Evolutionary conservation across 64 coral and sea anemone genomes (phyloP), one percentile per base, ranked within the genome.

Genomic region (Hydrozoanthus tunicans): DNA sequence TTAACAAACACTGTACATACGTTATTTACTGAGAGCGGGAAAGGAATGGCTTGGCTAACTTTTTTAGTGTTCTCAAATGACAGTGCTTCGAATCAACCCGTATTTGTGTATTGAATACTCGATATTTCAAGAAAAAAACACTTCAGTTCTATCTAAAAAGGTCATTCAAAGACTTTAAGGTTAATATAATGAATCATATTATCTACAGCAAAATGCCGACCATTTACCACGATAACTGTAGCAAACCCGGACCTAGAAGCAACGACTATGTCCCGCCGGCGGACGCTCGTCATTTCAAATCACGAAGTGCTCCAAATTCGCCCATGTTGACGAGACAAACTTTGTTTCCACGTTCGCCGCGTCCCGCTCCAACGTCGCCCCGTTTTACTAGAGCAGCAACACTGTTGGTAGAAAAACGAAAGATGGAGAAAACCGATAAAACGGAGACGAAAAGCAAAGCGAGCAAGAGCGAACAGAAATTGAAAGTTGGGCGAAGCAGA

Each of bases 191-290:
- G 53, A 78, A n/a, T 14, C 55, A 15, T 15, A 43, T 9, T 52
- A 78, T 86, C 68, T 69, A 91, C 92, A 96, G 95, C 43, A 96
- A 93, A 91, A 96, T 96, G 95, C 95, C 95, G 11, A 93, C 96
- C 2, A 73, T 93, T 3, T 98, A 98, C 80, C 96, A 98, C 53
- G 96, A 98, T n/a, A 73, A 95, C 27, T 98, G 96, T 57, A 90
- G 94, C 17, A 98, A 98, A 56, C 96, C 96, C 17, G 96, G 96
- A 9, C 97, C 97, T 1, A 96, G 85, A 65, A 99, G 97, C 77
- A 93, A 85, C 53, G 94, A 91, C 4, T 99, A 96, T 53, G 15
- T 99, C 24, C 97, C 97, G 1, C 97, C 97, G 4, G 79, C 94
- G 4, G 97, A 99, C 32, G 92, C 93, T 23, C 75, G 97, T 9